Evolutionary conservation across 2,888 invertebrate species (phyloP).

Genomic region (Spodoptera littoralis): DNA sequence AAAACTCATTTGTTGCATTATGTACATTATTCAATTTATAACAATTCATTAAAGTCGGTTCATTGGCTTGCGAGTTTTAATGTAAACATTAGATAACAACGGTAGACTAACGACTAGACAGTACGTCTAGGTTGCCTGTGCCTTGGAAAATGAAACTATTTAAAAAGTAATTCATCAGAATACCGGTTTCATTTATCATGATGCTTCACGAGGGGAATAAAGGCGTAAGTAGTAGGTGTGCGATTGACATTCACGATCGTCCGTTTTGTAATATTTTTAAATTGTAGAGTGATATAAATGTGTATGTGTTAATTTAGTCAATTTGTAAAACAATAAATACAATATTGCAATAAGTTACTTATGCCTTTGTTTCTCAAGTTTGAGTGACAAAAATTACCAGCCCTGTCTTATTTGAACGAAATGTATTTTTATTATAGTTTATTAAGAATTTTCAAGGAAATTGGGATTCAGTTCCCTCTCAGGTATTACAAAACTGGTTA

Average conservation of each 20-base stretch:
- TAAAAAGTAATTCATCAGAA: conserved; percentile 10
- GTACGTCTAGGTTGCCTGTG: conserved; percentile 10
- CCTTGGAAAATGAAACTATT: conserved; percentile 10
- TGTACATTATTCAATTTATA: conserved; percentile 61
- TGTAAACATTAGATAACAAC: conserved; percentile 43
- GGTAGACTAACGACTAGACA: conserved; percentile 34
- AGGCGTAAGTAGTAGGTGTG: conserved; percentile 49
- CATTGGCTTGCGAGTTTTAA: conserved; percentile 60
- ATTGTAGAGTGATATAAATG: conserved; percentile 34
- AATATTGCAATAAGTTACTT: conserved; percentile 44
- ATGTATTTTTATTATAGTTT: no score
- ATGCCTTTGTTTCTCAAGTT: conserved; percentile 47
- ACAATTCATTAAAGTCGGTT: conserved; percentile 60
- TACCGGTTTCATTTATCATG: conserved; percentile 20
- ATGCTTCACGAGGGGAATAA: conserved; percentile 48
- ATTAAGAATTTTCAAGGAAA: no score
- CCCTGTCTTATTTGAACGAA: no score
- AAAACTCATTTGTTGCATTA: conserved; percentile 58
- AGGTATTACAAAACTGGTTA: no score
- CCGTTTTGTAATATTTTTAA: conserved; percentile 34
- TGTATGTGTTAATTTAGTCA: conserved; percentile 48
- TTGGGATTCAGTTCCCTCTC: no score
- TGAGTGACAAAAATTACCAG: neutral
- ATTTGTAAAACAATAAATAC: conserved; percentile 50
- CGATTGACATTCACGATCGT: conserved; percentile 23